A percentile compares a stretch with the other conserved stretches of the same genome.
phyloP scores from a whole-genome alignment of 1,140 invertebrate genomes.

The Formica exsecta region DNA sequence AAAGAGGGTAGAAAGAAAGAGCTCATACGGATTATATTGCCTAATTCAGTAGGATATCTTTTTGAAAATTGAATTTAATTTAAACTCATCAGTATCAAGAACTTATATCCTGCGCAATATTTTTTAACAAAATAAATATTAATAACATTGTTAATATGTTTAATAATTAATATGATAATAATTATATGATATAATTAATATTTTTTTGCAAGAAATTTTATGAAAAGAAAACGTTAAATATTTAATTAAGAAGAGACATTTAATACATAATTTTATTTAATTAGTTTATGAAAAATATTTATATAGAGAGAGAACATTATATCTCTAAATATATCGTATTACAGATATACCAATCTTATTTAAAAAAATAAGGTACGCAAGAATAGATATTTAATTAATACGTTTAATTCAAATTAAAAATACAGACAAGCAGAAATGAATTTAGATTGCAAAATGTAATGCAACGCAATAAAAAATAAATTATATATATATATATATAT shows the following conservation, averaged over 20 bases:
- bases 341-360: too few relatives aligned
- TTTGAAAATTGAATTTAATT: background rate
- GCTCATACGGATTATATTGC: background rate
- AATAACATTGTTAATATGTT: background rate
- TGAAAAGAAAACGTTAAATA: background rate
- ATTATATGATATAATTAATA: background rate
- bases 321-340: too few relatives aligned
- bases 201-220: background rate
- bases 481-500: background rate
- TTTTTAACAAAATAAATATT: background rate
- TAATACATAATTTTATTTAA: too few relatives aligned
- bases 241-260: background rate
- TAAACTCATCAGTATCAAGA: background rate
- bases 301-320: too few relatives aligned
- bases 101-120: background rate
- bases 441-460: background rate
- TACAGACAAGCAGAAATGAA: background rate
- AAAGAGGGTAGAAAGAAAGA: constrained; percentile 4
- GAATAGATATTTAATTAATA: background rate
- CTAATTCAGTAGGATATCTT: background rate
- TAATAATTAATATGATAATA: background rate
- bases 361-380: background rate
- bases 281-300: too few relatives aligned
- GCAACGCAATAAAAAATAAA: background rate
- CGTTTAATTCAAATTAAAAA: background rate